A percentile compares a stretch with the other conserved stretches of the same genome.
These are phyloP conservation scores for Caenorhabditis sp. DNA, from an alignment of 2,888 invertebrate species.

Conservation along the genomic window DNA sequence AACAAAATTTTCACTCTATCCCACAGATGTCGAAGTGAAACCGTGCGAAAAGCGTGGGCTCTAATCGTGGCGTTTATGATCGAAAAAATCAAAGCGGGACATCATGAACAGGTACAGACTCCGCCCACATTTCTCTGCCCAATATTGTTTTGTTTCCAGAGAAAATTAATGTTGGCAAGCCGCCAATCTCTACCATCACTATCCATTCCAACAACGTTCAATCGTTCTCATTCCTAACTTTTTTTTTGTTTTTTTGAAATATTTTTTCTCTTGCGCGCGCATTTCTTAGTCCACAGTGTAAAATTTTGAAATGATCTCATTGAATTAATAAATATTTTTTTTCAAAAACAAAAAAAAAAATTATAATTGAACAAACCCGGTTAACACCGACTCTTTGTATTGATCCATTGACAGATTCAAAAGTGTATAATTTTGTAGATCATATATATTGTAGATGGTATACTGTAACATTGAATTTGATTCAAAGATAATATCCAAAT, in stretches of 20 bases:
- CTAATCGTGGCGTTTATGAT: conserved; percentile 69
- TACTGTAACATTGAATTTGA: no score
- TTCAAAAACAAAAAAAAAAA: no score
- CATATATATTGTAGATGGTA: conserved; percentile 9
- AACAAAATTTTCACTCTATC: no score
- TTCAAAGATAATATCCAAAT: no score
- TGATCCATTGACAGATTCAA: conserved; percentile 2
- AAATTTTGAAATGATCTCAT: neutral
- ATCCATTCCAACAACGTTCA: conserved; percentile 32
- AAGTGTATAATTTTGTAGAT: conserved; percentile 7
- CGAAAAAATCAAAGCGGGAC: conserved; percentile 69
- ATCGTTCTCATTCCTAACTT: neutral
- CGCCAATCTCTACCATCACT: conserved; percentile 57
- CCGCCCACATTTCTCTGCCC: neutral
- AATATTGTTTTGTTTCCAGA: conserved; percentile 25
- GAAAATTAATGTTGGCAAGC: conserved; percentile 64
- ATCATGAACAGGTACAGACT: conserved; percentile 65
- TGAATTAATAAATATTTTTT: neutral
- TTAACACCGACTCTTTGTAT: neutral
- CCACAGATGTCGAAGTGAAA: conserved; percentile 65
- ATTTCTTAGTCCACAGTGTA: conserved; percentile 9
- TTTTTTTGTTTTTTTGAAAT: neutral
- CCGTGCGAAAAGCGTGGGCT: conserved; percentile 67
- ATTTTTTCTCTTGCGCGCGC: neutral
- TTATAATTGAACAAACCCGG: no score